phyloP scores from a whole-genome alignment of 2,113 vertebrate genomes.

The Eolophus roseicapilla region DNA sequence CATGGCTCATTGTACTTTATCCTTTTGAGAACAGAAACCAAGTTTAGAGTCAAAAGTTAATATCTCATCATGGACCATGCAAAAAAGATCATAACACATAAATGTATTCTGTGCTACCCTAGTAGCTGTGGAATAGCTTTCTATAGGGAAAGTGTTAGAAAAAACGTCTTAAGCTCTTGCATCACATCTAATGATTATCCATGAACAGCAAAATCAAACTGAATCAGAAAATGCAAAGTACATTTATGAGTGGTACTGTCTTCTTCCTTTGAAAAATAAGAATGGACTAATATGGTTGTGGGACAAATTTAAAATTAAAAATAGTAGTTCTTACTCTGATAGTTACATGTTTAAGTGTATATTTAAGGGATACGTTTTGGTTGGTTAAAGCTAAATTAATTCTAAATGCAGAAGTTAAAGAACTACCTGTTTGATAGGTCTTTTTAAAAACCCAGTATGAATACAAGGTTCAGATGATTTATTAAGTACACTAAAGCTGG shows the following conservation, averaged over 20 bases:
- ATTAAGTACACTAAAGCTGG: not conserved
- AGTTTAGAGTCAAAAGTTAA: not conserved
- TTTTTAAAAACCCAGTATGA: not conserved
- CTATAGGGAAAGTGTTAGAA: not conserved
- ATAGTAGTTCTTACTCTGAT: not conserved
- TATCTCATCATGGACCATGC: not conserved
- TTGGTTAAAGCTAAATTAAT: not conserved
- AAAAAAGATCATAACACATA: not conserved
- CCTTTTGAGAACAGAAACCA: constrained; percentile 1
- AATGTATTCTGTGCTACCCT: not conserved
- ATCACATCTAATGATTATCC: not conserved
- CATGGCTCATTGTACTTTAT: not conserved
- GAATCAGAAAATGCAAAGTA: not conserved
- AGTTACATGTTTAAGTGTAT: not conserved
- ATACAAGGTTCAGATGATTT: constrained; percentile 7
- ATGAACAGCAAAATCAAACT: not conserved
- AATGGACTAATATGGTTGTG: not conserved
- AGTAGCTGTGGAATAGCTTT: not conserved
- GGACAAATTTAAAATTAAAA: not conserved
- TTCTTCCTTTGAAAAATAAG: not conserved
- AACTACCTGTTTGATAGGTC: constrained; percentile 9
- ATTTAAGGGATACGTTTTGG: not conserved
- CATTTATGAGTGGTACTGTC: not conserved
- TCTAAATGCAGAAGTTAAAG: not conserved
- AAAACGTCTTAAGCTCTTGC: not conserved